A percentile compares a stretch with the other conserved stretches of the same genome.
These are phyloP conservation scores for Pandemis cinnamomeana DNA, from an alignment of 2,888 invertebrate species.

Conservation along the genomic window DNA sequence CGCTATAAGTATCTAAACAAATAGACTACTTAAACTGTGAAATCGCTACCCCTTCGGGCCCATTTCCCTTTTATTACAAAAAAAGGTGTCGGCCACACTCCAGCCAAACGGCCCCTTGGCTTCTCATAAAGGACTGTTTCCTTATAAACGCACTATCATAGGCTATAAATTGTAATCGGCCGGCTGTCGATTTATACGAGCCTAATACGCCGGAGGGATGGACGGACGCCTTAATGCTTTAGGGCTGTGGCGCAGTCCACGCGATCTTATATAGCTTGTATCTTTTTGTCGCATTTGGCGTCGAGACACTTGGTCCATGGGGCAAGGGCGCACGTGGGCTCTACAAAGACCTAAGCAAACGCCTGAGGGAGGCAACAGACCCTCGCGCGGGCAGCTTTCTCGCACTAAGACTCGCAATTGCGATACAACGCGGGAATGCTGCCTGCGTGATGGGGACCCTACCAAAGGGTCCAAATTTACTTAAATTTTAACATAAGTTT, in stretches of 20 bases:
- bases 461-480: too few species aligned
- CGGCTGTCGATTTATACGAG: slow-evolving; percentile 36
- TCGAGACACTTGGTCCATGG: too few species aligned
- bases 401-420: too few species aligned
- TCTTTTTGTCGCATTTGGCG: too few species aligned
- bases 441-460: too few species aligned
- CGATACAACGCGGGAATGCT: too few species aligned
- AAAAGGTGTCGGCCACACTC: slow-evolving; percentile 38
- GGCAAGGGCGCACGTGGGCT: too few species aligned
- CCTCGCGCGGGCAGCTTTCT: too few species aligned
- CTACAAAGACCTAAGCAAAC: too few species aligned
- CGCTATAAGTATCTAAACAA: not conserved
- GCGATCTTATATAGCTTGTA: not conserved
- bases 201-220: slow-evolving; percentile 39
- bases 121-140: slow-evolving; percentile 38
- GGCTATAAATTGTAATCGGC: slow-evolving; percentile 39
- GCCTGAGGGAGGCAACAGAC: too few species aligned
- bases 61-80: slow-evolving; percentile 37
- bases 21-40: slow-evolving; percentile 11
- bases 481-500: too few species aligned
- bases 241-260: not conserved
- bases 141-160: slow-evolving; percentile 40
- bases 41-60: slow-evolving; percentile 14
- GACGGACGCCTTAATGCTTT: slow-evolving; percentile 34
- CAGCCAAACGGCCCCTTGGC: slow-evolving; percentile 26